phyloP scores from a whole-genome alignment of 2,113 vertebrate genomes.

The Varanus komodoensis region DNA sequence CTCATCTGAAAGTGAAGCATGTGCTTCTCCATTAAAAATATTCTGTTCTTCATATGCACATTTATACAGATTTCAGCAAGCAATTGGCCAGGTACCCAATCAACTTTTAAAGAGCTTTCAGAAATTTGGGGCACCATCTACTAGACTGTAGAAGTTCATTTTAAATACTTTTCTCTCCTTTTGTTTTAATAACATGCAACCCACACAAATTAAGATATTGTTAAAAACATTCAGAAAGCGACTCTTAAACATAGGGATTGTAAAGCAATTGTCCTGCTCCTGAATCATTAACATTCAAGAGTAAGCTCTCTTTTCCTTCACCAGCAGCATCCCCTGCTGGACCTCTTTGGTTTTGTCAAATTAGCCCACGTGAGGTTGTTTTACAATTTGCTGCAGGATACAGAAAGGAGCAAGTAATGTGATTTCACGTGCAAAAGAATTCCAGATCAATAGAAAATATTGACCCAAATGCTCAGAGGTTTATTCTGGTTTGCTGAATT shows the following conservation, averaged over 20 bases:
- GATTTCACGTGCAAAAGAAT: neutral
- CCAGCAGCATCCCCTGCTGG: constrained; percentile 12
- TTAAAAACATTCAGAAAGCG: neutral
- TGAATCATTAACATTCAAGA: neutral
- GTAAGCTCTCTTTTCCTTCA: constrained; percentile 8
- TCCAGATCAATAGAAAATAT: neutral
- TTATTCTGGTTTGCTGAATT: neutral
- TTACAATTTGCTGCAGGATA: neutral
- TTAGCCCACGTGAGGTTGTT: neutral
- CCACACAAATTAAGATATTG: neutral
- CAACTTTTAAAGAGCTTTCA: neutral
- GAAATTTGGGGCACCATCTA: neutral
- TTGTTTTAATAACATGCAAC: neutral
- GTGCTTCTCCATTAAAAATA: neutral
- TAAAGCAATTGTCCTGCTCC: neutral
- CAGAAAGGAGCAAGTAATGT: neutral
- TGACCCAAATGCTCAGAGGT: neutral
- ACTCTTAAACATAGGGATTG: neutral
- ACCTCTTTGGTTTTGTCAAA: neutral
- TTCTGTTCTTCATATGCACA: neutral
- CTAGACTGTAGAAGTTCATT: neutral
- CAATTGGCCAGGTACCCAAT: neutral
- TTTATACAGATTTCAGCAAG: neutral
- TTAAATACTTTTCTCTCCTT: neutral
- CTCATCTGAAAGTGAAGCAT: neutral